Evolutionary conservation across 1,140 invertebrate genomes (phyloP).

Genomic region (Archegozetes longisetosus): DNA sequence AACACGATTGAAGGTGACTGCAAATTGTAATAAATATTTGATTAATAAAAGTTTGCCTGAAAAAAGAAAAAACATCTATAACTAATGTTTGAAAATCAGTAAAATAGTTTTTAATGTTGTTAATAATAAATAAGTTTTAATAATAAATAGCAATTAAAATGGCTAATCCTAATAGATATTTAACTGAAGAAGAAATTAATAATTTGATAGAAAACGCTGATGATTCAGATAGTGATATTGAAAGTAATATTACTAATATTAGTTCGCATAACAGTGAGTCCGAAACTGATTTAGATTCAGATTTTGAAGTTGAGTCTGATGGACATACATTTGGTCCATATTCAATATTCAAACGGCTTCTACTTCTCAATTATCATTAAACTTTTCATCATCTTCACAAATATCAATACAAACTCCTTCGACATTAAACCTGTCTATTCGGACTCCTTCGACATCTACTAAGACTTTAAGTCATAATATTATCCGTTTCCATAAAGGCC

Average conservation of each 20-base stretch:
- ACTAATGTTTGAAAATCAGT: no score
- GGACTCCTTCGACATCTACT: neutral
- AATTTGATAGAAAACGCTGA: neutral
- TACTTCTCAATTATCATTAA: neutral
- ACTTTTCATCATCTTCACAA: neutral
- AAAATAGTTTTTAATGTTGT: no score
- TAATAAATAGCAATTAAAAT: no score
- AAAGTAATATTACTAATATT: neutral
- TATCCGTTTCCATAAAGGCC: neutral
- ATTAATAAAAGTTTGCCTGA: no score
- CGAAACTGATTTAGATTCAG: neutral
- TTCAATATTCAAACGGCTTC: neutral
- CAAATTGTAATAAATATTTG: no score
- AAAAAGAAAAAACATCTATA: no score
- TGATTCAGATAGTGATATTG: neutral
- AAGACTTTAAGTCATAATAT: neutral
- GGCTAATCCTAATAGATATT: neutral
- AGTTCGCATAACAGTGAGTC: neutral
- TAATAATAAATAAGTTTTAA: no score
- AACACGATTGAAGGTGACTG: no score
- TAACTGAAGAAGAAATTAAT: neutral
- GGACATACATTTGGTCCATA: neutral
- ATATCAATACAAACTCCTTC: neutral
- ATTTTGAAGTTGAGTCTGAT: no score
- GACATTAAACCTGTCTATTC: neutral